Conservation (phyloP, 2,888 invertebrate genomes). For the Timema podura region DNA sequence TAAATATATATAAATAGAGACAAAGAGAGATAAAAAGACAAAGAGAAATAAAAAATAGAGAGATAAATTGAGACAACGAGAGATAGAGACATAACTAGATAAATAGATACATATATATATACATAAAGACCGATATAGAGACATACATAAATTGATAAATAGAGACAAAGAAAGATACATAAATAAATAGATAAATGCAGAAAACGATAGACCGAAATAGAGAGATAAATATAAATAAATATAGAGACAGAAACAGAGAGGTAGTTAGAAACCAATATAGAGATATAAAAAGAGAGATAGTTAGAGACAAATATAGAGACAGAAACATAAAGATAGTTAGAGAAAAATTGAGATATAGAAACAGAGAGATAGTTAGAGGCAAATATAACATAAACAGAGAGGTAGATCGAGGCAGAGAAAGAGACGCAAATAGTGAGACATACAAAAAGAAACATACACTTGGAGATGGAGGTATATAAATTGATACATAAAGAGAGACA, state of each 20-base stretch:
- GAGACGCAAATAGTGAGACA: too few relatives aligned
- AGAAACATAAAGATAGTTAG: background rate
- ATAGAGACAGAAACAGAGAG: background rate
- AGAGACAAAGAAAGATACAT: background rate
- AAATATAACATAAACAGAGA: background rate
- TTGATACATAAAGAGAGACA: too few relatives aligned
- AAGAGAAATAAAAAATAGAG: background rate
- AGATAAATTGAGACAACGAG: slow-evolving; percentile 5
- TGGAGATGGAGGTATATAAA: too few relatives aligned
- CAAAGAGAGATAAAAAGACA: background rate
- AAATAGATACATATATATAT: background rate
- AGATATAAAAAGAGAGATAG: background rate
- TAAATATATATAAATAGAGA: background rate
- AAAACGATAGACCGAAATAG: background rate
- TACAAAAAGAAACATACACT: too few relatives aligned
- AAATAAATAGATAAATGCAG: background rate
- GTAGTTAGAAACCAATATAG: background rate
- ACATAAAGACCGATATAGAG: background rate
- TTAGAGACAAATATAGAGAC: background rate
- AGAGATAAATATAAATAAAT: background rate
- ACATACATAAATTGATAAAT: background rate
- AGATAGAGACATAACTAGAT: background rate
- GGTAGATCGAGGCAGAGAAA: too few relatives aligned
- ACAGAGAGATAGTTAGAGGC: background rate
- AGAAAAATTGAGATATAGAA: background rate